Evolutionary conservation across 2,113 vertebrate genomes (phyloP).

Genomic region (Monopterus albus): DNA sequence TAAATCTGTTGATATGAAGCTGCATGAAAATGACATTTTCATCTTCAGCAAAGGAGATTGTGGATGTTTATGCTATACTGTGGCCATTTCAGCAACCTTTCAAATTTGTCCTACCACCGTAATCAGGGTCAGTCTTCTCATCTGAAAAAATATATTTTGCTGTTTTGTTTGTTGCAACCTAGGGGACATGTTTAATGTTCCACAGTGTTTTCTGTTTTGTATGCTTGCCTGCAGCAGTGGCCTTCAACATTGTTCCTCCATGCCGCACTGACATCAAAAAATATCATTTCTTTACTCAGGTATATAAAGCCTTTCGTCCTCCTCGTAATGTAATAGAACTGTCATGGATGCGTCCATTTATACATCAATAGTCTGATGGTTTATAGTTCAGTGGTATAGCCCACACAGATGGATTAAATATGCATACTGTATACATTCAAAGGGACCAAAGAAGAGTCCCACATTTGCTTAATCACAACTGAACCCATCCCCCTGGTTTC

Average conservation of each 20-base stretch:
- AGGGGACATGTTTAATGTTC: conserved; percentile 58
- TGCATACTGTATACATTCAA: conserved; percentile 50
- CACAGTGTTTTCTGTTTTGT: conserved; percentile 59
- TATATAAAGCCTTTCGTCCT: conserved; percentile 52
- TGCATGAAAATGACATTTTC: conserved; percentile 10
- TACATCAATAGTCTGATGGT: neutral
- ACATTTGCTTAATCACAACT: conserved; percentile 46
- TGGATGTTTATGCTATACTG: conserved; percentile 13
- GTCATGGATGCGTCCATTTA: conserved; percentile 25
- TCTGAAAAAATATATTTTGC: conserved; percentile 47
- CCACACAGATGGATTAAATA: conserved; percentile 58
- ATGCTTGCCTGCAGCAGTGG: conserved; percentile 55
- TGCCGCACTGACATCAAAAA: conserved; percentile 67
- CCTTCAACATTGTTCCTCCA: conserved; percentile 70
- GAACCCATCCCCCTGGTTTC: conserved; percentile 27
- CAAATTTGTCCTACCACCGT: conserved; percentile 19
- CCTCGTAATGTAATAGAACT: conserved; percentile 53
- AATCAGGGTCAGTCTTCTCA: conserved; percentile 38
- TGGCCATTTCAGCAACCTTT: conserved; percentile 33
- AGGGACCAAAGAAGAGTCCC: conserved; percentile 46
- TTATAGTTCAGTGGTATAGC: conserved; percentile 72
- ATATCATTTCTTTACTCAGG: conserved; percentile 63
- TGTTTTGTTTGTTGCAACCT: conserved; percentile 51
- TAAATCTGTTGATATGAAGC: conserved; percentile 4
- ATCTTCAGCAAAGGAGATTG: conserved; percentile 1